Conservation (phyloP, 2,888 invertebrate genomes). For the Mythimna albipuncta region DNA sequence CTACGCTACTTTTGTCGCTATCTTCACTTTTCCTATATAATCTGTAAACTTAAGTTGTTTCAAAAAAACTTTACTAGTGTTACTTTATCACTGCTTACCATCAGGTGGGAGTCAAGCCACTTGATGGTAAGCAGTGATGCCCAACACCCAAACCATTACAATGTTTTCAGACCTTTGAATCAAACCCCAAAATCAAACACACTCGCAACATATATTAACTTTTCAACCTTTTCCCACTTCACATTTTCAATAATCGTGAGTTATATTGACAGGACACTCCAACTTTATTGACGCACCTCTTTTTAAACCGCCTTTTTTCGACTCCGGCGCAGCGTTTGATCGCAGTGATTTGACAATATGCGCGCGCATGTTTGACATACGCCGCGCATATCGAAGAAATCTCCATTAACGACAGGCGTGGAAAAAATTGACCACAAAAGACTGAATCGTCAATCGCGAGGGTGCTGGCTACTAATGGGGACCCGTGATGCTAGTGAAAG, state of each 20-base stretch:
- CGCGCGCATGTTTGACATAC: slow-evolving; percentile 82
- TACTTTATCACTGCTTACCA: too few species aligned
- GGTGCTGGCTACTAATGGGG: slow-evolving; percentile 88
- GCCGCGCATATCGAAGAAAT: slow-evolving; percentile 83
- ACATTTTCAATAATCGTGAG: slow-evolving; percentile 74
- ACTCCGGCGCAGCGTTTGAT: slow-evolving; percentile 83
- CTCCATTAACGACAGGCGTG: slow-evolving; percentile 87
- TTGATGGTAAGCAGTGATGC: too few species aligned
- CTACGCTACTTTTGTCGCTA: too few species aligned
- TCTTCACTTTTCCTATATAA: too few species aligned
- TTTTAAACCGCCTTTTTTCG: slow-evolving; percentile 70
- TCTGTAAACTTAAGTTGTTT: too few species aligned
- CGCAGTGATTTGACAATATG: slow-evolving; percentile 86
- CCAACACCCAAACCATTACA: background rate
- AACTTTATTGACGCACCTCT: slow-evolving; percentile 59
- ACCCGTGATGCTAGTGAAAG: slow-evolving; percentile 64
- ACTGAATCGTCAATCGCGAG: slow-evolving; percentile 87
- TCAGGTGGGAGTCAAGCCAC: too few species aligned
- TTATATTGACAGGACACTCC: slow-evolving; percentile 82
- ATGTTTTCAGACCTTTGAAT: slow-evolving; percentile 40
- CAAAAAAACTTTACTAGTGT: too few species aligned
- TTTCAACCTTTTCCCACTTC: slow-evolving; percentile 67
- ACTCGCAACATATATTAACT: slow-evolving; percentile 62
- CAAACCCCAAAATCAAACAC: slow-evolving; percentile 48
- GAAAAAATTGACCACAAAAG: slow-evolving; percentile 86